Base-by-base conservation (phyloP, 2,888 invertebrate genomes). In the Chelonus formosanus region DNA sequence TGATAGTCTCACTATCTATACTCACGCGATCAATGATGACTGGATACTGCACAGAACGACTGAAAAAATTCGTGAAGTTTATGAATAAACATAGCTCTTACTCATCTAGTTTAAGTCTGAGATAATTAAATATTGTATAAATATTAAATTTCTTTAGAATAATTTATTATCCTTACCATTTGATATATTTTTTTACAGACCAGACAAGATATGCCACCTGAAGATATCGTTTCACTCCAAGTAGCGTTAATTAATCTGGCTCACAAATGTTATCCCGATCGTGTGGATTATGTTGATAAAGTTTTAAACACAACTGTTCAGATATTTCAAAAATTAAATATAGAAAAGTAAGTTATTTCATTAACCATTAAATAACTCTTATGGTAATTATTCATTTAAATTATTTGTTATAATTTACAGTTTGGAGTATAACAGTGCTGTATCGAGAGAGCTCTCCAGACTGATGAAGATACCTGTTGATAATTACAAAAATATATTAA, bases 191-290 rank as follows among this genome's bases (percentile, higher is more conserved):
- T 74, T 69, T 84, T 83, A 0, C 85, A 96, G 90, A 95, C 92
- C 69, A 91, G 98, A 53, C 92, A 92, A 68, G 96, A 98, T 82
- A 95, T 99, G 92, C 95, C 97, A 0, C 85, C 94, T 32, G 98
- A 99, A 85, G 98, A 99, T 85, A 96, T 97, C 81, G 91, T 99
- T 20, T 92, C 97, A 5, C 87, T 99, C 63, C 97, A 99, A 87
- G 95, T 98, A 63, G 94, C 98, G 4, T 86, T 99, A 53, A 90
- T 98, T 63, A 96, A 96, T 85, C 86, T 99, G 70, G 97, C 98
- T 0, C 92, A 98, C 78, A 96, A 97, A 79, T 98, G 98, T 81
- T 99, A 99, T 85, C 95, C 97, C 0, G 95, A 96, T 80, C 89
- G 94, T 78, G 91, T 96, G 10, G 94, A 96, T 83, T 98, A 97